Evolutionary conservation across 1,140 invertebrate genomes (phyloP), one percentile per base, ranked within the genome.

Genomic region (Adoxophyes honmai): DNA sequence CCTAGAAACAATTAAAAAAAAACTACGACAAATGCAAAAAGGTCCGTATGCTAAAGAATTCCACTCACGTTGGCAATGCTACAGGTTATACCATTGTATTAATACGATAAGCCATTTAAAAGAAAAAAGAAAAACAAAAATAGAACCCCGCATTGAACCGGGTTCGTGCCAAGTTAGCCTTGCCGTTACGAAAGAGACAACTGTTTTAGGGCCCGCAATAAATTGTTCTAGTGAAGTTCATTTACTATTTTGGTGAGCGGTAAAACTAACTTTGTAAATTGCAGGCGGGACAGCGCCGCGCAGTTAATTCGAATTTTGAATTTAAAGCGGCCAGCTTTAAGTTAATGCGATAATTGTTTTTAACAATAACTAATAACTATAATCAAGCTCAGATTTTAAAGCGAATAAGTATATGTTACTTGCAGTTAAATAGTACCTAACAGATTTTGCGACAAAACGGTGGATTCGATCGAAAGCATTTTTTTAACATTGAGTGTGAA

Each of bases 61-160:
- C 42, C 15, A 11, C 21, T 10, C 42, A 6, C 16, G 42, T 48
- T 21, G 6, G 16, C 42, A 48, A 48, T 48, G 42, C 42, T 48
- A 48, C 39, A 21, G 39, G 42, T 48, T 48, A 33, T 48, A 48
- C 42, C 42, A 48, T 48, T 48, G 42, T 48, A 48, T 48, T 48
- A 48, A 48, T 28, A 48, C 9, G 42, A 21, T 48, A 28, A 48
- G 42, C 18, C 42, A 48, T 48, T 48, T 48, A 28, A 28, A 28
- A 28, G 18, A 48, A 48, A 48, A 48, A 21, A 48, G 16, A 48
- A 48, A 28, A 48, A 36, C 34, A 36, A 36, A 36, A 36, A 36
- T 36, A 10, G 8, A 9, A 36, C 34, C n/a, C 9, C 34, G 8
- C 18, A 48, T 18, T 18, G 39, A 16, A 44, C 39, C 39, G 15